Evolutionary conservation across 2,113 vertebrate genomes (phyloP).

Genomic region (Myrmophylax atrothorax): DNA sequence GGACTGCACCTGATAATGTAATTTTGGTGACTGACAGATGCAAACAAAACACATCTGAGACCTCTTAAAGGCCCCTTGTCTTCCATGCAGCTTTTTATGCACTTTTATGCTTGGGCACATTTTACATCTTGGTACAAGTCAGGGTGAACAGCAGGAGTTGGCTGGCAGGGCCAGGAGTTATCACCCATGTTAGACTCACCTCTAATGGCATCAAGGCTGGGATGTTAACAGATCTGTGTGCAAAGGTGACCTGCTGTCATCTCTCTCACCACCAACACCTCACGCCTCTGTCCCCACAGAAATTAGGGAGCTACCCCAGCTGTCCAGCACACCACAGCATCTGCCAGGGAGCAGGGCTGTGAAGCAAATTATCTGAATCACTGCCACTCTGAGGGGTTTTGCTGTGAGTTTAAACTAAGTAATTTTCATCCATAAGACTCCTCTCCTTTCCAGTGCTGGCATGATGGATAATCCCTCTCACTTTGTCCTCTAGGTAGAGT

Average conservation of each 20-base stretch:
- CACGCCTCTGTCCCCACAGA: rapidly evolving
- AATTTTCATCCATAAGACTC: background rate
- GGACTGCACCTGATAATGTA: background rate
- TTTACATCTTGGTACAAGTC: background rate
- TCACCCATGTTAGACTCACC: background rate
- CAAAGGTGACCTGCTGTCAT: background rate
- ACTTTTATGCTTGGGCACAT: background rate
- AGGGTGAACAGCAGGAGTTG: background rate
- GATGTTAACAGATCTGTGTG: background rate
- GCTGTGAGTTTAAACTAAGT: background rate
- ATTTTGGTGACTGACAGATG: background rate
- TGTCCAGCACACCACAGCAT: background rate
- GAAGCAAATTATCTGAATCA: background rate
- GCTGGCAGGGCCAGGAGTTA: background rate
- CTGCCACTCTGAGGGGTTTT: background rate
- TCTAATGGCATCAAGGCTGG: background rate
- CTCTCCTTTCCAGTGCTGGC: background rate
- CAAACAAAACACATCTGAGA: background rate
- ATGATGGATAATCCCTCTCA: background rate
- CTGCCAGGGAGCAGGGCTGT: background rate
- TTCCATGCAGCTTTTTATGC: background rate
- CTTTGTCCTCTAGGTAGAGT: background rate
- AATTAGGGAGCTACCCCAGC: background rate
- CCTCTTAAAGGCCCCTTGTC: background rate
- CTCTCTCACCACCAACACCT: too few relatives aligned